These are phyloP conservation scores for Meloidogyne chitwoodi DNA, from an alignment of 1,140 invertebrate genomes.

Conservation along the genomic window DNA sequence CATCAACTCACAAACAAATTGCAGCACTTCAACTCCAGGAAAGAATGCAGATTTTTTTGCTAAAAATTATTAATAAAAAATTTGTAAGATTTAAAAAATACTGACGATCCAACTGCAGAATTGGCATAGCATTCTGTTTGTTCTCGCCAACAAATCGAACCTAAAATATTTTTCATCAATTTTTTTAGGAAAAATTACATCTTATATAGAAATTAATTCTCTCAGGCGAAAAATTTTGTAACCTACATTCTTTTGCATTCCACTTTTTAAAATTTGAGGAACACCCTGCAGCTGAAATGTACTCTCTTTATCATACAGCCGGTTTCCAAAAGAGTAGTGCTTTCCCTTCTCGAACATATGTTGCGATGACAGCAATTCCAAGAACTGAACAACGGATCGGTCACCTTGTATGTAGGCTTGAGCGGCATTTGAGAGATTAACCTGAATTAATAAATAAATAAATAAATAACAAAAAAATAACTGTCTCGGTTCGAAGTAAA, in stretches of 20 bases:
- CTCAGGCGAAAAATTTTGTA: too few species aligned
- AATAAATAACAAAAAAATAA: not conserved
- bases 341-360: conserved; percentile 5
- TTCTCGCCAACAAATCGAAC: conserved; percentile 28
- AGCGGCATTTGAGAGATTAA: not conserved
- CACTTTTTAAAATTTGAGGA: conserved; percentile 26
- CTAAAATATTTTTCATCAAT: not conserved
- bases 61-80: conserved; percentile 12
- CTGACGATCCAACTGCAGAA: conserved; percentile 28
- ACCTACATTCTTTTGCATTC: conserved; percentile 31
- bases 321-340: conserved; percentile 19
- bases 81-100: not conserved
- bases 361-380: conserved; percentile 22
- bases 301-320: conserved; percentile 20
- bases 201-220: too few species aligned
- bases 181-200: not conserved
- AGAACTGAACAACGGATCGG: conserved; percentile 21
- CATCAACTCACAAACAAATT: conserved; percentile 8
- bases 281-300: conserved; percentile 17
- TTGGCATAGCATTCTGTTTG: not conserved
- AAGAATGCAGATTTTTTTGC: conserved; percentile 35
- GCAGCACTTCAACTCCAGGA: not conserved
- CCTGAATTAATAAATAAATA: not conserved
- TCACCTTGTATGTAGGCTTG: not conserved
- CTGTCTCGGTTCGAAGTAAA: conserved; percentile 14